Conservation (phyloP, 2,888 invertebrate genomes). For the Latheticus oryzae region DNA sequence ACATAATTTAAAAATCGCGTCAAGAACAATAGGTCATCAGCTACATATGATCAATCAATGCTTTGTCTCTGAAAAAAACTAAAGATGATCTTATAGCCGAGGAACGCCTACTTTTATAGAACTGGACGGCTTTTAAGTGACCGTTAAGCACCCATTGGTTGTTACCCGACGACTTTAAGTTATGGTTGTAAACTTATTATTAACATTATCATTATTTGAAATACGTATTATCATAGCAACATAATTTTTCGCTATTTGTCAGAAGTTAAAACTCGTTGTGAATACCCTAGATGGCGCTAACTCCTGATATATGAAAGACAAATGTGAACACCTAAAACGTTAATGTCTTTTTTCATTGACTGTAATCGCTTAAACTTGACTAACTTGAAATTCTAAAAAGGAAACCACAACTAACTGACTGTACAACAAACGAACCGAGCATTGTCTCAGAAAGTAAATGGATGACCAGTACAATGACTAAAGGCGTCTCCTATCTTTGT, state of each 20-base stretch:
- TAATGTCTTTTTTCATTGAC: constrained; percentile 7
- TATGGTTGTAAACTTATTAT: constrained; percentile 53
- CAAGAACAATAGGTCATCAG: constrained; percentile 57
- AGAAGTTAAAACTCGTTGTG: constrained; percentile 22
- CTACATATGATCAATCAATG: constrained; percentile 57
- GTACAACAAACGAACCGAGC: constrained; percentile 41
- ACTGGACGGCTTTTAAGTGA: constrained; percentile 50
- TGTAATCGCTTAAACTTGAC: constrained; percentile 25
- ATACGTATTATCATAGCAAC: constrained; percentile 16
- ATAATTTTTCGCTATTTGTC: constrained; percentile 23
- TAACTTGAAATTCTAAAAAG: constrained; percentile 32
- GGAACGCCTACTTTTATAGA: constrained; percentile 57
- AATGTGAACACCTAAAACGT: constrained; percentile 16
- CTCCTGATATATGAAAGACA: too few relatives aligned
- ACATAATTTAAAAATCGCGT: constrained; percentile 37
- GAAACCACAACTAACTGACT: constrained; percentile 29
- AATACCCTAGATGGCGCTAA: constrained; percentile 24
- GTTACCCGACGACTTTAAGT: constrained; percentile 54
- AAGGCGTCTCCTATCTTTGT: constrained; percentile 42
- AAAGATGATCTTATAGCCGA: constrained; percentile 56
- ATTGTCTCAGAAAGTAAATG: constrained; percentile 44
- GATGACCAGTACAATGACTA: constrained; percentile 42
- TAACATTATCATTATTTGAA: constrained; percentile 47
- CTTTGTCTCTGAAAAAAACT: constrained; percentile 59
- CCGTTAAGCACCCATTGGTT: constrained; percentile 54